phyloP scores from a whole-genome alignment of 2,113 vertebrate genomes.

The Oceanodroma tethys region DNA sequence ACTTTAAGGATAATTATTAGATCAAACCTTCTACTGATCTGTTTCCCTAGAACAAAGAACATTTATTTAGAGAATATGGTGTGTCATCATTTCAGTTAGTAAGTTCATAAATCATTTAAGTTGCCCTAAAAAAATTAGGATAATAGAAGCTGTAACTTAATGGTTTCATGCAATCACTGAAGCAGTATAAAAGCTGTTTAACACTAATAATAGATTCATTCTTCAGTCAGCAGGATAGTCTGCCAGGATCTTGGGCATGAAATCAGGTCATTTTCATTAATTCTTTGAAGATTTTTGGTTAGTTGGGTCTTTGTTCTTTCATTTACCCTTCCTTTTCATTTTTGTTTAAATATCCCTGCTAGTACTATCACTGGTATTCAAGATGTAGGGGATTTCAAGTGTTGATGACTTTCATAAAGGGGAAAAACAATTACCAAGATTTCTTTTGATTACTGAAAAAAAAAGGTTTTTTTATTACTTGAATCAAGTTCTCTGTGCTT shows the following conservation, averaged over 20 bases:
- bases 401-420: not conserved
- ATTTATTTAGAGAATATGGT: conserved; percentile 14
- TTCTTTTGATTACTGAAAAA: not conserved
- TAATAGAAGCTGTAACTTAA: conserved; percentile 38
- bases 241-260: conserved; percentile 3
- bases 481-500: not conserved
- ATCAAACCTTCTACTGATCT: not conserved
- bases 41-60: conserved; percentile 11
- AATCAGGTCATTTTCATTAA: conserved; percentile 27
- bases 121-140: conserved; percentile 27
- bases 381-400: not conserved
- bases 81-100: not conserved
- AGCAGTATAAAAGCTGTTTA: conserved; percentile 47
- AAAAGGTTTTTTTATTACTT: not conserved
- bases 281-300: not conserved
- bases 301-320: conserved; percentile 6
- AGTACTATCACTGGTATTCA: not conserved
- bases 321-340: conserved; percentile 21
- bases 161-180: conserved; percentile 19
- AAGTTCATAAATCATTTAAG: conserved; percentile 29
- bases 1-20: conserved; percentile 13
- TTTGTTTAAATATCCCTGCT: not conserved
- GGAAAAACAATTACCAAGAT: not conserved
- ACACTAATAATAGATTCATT: conserved; percentile 30
- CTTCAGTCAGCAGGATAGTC: conserved; percentile 4